Conservation (phyloP, 2,113 vertebrate species). For the Megalops atlanticus region DNA sequence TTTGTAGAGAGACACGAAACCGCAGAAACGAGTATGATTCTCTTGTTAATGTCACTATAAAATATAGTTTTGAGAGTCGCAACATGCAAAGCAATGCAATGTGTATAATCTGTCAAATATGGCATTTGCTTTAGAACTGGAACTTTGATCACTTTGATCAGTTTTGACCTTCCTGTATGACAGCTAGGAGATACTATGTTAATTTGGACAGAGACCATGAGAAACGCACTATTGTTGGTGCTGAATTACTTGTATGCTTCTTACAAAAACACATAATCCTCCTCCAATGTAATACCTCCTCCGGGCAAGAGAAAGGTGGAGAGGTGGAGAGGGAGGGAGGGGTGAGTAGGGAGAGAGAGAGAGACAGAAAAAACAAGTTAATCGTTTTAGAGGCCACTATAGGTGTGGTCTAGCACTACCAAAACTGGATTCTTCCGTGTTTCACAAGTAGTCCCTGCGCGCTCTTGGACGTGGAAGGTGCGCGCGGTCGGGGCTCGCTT, state of each 20-base stretch:
- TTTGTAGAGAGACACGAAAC: too few relatives aligned
- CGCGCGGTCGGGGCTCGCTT: not conserved
- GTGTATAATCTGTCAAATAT: too few relatives aligned
- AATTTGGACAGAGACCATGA: not conserved
- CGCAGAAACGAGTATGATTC: too few relatives aligned
- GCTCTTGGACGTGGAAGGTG: constrained; percentile 13
- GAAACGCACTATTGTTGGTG: not conserved
- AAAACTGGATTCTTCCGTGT: constrained; percentile 32
- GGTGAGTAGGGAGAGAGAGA: not conserved
- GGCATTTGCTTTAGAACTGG: too few relatives aligned
- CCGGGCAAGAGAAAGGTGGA: constrained; percentile 6
- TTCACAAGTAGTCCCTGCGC: not conserved
- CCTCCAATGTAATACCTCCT: not conserved
- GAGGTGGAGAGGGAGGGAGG: not conserved
- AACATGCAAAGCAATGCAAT: too few relatives aligned
- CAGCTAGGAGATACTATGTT: too few relatives aligned
- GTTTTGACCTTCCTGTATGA: too few relatives aligned
- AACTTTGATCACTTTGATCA: too few relatives aligned
- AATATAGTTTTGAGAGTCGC: too few relatives aligned
- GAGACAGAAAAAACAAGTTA: constrained; percentile 14
- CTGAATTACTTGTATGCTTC: not conserved
- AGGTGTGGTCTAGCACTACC: constrained; percentile 55
- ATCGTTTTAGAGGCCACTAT: constrained; percentile 20
- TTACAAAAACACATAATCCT: not conserved
- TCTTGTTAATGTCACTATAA: too few relatives aligned